Percentiles rank a stretch among this genome's conserved stretches.
Evolutionary conservation across 2,888 invertebrate genomes (phyloP).

Genomic region (Lasioglossum villosulum): DNA sequence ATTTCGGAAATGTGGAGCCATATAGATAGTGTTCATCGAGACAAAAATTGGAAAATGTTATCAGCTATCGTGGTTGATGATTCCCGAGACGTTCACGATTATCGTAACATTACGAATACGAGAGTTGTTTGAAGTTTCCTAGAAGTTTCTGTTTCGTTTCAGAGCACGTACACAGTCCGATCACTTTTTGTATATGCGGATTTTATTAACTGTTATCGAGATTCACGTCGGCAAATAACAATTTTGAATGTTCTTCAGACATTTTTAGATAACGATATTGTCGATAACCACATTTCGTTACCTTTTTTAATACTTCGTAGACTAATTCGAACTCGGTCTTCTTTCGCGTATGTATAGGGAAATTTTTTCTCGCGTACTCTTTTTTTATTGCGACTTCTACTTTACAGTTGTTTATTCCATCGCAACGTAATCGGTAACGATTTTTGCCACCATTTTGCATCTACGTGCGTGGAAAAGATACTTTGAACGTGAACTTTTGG

Average conservation of each 20-base stretch:
- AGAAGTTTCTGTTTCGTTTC: slow-evolving; percentile 37
- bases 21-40: slow-evolving; percentile 13
- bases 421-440: slow-evolving; percentile 60
- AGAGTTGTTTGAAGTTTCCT: slow-evolving; percentile 20
- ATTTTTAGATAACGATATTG: neutral
- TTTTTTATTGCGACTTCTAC: neutral
- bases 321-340: neutral
- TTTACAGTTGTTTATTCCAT: slow-evolving; percentile 34
- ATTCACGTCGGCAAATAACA: neutral
- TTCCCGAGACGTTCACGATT: slow-evolving; percentile 21
- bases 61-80: slow-evolving; percentile 22
- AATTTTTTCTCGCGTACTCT: neutral
- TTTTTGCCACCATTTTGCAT: slow-evolving; percentile 71
- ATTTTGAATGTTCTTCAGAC: neutral
- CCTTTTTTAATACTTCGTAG: neutral
- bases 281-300: neutral
- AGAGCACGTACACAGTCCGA: slow-evolving; percentile 12
- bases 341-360: neutral
- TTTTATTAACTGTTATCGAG: neutral
- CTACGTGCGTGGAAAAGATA: slow-evolving; percentile 33
- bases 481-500: slow-evolving; percentile 16
- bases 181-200: neutral
- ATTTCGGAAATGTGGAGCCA: slow-evolving; percentile 27
- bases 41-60: slow-evolving; percentile 33
- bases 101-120: slow-evolving; percentile 15